Conservation (phyloP, 2,797 vertebrate species). For the Danio aesculapii region DNA sequence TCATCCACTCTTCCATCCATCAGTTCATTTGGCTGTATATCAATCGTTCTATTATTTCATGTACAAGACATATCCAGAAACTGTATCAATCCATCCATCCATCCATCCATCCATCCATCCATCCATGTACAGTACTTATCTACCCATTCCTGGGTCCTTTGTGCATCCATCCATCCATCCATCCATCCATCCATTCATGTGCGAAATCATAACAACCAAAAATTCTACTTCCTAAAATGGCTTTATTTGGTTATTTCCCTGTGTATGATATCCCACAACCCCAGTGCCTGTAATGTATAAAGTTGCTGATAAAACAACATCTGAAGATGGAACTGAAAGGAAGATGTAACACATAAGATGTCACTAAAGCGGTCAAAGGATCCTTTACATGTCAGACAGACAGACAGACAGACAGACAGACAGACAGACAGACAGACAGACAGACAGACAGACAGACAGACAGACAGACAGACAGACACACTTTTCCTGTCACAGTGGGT, state of each 20-base stretch:
- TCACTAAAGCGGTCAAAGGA: not conserved
- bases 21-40: not conserved
- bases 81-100: not conserved
- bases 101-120: not conserved
- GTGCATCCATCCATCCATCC: not conserved
- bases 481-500: not conserved
- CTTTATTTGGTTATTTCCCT: not conserved
- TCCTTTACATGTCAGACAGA: not conserved
- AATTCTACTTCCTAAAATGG: too few species aligned
- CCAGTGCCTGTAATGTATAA: not conserved
- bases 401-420: not conserved
- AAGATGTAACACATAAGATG: too few species aligned
- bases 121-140: not conserved
- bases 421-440: not conserved
- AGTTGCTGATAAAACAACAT: not conserved
- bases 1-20: not conserved
- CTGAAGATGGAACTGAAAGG: not conserved
- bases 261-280: not conserved
- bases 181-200: not conserved
- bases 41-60: too few species aligned
- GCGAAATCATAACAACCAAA: not conserved
- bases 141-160: not conserved
- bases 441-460: not conserved
- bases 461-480: not conserved
- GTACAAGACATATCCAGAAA: not conserved